Evolutionary conservation across 2,888 invertebrate genomes (phyloP).

Genomic region (Eilema depressum): DNA sequence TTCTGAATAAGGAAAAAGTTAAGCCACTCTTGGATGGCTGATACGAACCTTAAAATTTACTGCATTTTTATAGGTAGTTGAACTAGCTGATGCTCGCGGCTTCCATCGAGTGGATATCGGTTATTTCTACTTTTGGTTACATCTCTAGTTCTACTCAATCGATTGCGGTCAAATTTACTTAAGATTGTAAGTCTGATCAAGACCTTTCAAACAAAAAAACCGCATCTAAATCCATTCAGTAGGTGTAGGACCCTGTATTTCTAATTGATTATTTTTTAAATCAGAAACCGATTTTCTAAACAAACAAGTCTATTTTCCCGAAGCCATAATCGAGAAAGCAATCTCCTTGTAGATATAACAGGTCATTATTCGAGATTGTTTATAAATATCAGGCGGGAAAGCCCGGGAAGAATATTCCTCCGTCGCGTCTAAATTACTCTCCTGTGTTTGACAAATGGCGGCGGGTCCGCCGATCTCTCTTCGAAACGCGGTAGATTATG

Average conservation of each 20-base stretch:
- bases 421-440: constrained; percentile 14
- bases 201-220: too few species aligned
- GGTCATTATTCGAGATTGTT: constrained; percentile 21
- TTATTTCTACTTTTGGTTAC: too few species aligned
- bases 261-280: background rate
- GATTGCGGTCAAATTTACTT: too few species aligned
- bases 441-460: constrained; percentile 22
- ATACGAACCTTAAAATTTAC: background rate
- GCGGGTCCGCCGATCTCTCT: constrained; percentile 6
- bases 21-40: background rate
- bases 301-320: background rate
- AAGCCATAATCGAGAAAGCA: constrained; percentile 9
- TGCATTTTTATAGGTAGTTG: background rate
- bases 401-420: background rate
- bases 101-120: too few species aligned
- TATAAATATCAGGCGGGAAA: constrained; percentile 16
- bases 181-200: too few species aligned
- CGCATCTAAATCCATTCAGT: too few species aligned
- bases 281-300: background rate
- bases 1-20: background rate
- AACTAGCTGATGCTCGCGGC: too few species aligned
- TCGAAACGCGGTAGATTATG: background rate
- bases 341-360: constrained; percentile 11
- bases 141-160: too few species aligned
- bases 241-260: background rate